Percentiles rank a stretch among this genome's conserved stretches.
phyloP scores from a whole-genome alignment of 2,797 vertebrate species.

The Malurus splendens region DNA sequence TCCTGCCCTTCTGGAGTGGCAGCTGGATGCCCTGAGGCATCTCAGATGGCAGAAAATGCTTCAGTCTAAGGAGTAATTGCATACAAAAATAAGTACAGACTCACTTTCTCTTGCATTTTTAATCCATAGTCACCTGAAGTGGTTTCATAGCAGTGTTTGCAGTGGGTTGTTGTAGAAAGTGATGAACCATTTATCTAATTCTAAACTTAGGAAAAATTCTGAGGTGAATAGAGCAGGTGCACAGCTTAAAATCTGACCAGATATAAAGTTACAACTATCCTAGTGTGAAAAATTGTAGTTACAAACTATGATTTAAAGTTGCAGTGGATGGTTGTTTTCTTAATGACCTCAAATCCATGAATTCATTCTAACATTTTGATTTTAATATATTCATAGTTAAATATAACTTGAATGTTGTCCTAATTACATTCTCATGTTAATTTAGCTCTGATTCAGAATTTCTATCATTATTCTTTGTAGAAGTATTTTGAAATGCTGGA shows the following conservation, averaged over 20 bases:
- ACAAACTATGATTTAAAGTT: neutral
- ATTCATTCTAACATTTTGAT: conserved; percentile 31
- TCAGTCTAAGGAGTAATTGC: neutral
- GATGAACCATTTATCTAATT: neutral
- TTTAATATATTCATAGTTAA: conserved; percentile 55
- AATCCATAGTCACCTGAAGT: neutral
- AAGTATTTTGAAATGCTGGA: conserved; percentile 49
- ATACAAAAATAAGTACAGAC: neutral
- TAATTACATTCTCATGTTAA: conserved; percentile 64
- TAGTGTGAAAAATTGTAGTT: neutral
- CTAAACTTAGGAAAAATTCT: neutral
- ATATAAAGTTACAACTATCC: neutral
- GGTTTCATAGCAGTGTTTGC: neutral
- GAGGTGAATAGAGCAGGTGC: neutral
- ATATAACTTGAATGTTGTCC: conserved; percentile 56
- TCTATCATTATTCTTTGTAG: conserved; percentile 46
- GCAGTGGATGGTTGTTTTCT: neutral
- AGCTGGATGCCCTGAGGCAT: neutral
- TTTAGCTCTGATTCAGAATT: conserved; percentile 53
- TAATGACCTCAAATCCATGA: conserved; percentile 19
- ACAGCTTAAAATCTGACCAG: neutral
- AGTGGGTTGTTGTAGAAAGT: neutral
- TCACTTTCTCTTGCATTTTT: neutral
- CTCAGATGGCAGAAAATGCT: neutral
- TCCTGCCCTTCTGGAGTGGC: neutral